phyloP scores from a whole-genome alignment of 2,113 vertebrate genomes.

The Uria aalge region DNA sequence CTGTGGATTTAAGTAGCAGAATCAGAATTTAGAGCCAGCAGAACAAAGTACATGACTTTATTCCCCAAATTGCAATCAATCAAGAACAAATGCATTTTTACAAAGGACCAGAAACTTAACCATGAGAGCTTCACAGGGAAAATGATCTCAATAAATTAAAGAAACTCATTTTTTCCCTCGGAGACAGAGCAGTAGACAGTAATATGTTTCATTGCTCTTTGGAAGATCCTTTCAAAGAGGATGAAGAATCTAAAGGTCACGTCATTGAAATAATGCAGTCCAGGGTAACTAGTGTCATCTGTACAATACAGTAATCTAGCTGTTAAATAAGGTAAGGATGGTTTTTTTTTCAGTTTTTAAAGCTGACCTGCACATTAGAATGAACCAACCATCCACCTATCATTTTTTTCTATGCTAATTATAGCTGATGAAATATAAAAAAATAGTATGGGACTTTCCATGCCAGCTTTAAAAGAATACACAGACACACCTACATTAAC shows the following conservation, averaged over 20 bases:
- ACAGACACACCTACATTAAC: background rate
- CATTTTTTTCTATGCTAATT: background rate
- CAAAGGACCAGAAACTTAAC: conserved; percentile 12
- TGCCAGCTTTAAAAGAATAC: background rate
- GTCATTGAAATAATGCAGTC: conserved; percentile 27
- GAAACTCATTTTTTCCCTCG: background rate
- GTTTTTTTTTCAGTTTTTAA: background rate
- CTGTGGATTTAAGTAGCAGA: background rate
- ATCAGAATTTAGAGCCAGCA: background rate
- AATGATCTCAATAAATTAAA: conserved; percentile 42
- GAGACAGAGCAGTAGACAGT: background rate
- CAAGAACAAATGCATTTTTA: conserved; percentile 26
- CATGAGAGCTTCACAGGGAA: background rate
- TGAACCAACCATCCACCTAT: background rate
- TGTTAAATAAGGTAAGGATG: background rate
- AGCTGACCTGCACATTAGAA: background rate
- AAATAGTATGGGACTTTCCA: background rate
- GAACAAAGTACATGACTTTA: background rate
- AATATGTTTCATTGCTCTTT: conserved; percentile 22
- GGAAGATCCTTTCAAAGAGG: conserved; percentile 11
- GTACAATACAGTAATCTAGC: background rate
- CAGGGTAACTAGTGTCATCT: conserved; percentile 2
- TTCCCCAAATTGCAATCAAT: conserved; percentile 4
- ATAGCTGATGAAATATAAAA: background rate
- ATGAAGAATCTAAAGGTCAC: conserved; percentile 56